A percentile compares a stretch with the other conserved stretches of the same genome.
Conservation (phyloP, 2,113 vertebrate species). For the Gymnocephalus cernua region DNA sequence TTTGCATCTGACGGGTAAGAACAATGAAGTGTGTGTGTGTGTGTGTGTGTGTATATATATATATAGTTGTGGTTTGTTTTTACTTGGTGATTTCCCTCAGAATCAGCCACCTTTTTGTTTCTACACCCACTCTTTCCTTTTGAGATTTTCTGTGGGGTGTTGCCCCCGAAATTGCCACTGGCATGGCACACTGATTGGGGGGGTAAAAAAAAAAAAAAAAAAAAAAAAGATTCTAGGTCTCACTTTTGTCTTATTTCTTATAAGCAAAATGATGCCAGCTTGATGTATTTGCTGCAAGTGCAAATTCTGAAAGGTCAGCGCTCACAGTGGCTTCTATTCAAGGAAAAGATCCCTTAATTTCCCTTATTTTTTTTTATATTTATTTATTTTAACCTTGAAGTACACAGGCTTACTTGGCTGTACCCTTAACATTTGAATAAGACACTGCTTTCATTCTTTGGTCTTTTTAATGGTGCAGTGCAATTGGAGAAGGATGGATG, state of each 20-base stretch:
- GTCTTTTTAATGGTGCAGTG: constrained; percentile 41
- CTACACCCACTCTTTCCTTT: constrained; percentile 71
- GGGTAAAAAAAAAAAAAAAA: not conserved
- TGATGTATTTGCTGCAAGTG: not conserved
- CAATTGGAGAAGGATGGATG: constrained; percentile 34
- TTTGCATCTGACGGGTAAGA: constrained; percentile 4
- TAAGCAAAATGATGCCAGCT: not conserved
- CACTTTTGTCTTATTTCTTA: not conserved
- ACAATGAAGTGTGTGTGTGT: not conserved
- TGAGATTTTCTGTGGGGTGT: constrained; percentile 56
- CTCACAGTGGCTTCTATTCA: not conserved
- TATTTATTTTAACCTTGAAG: not conserved
- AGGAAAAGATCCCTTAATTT: not conserved
- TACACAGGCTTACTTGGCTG: not conserved
- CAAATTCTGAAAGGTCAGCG: constrained; percentile 5
- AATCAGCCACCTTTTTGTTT: constrained; percentile 44
- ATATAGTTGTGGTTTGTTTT: constrained; percentile 12
- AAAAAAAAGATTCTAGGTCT: not conserved
- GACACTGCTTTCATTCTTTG: not conserved
- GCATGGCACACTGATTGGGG: constrained; percentile 19
- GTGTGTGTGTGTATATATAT: too few species aligned
- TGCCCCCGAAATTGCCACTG: constrained; percentile 58
- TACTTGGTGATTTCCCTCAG: constrained; percentile 59
- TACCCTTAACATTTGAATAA: not conserved
- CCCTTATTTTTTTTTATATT: too few species aligned